phyloP scores from a whole-genome alignment of 2,888 invertebrate genomes.

The Trichacis sp. region DNA sequence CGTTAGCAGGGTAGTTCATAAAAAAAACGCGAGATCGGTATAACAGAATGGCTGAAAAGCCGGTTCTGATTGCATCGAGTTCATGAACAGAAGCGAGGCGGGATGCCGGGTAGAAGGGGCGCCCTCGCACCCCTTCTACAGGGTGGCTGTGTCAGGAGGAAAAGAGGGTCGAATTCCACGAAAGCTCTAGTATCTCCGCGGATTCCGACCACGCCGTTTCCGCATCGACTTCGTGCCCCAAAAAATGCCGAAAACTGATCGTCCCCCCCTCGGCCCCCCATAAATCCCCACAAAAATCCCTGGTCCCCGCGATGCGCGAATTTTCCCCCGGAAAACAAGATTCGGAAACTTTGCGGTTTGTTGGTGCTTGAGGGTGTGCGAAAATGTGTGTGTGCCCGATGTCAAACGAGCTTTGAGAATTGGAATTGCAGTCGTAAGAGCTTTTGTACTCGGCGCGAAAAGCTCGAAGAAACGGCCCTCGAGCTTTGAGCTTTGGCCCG shows the following conservation, averaged over 20 bases:
- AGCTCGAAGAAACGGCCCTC: not conserved
- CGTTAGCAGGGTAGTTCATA: slow-evolving; percentile 30
- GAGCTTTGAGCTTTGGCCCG: slow-evolving; percentile 13
- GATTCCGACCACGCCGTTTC: slow-evolving; percentile 54
- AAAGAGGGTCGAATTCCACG: slow-evolving; percentile 54
- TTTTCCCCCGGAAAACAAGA: no score
- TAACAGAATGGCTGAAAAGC: slow-evolving; percentile 41
- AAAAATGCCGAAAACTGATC: no score
- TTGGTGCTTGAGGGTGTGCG: no score
- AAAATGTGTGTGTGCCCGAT: not conserved
- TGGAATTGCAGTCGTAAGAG: slow-evolving; percentile 4
- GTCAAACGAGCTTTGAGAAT: slow-evolving; percentile 8
- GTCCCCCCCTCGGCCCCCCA: no score
- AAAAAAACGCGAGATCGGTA: slow-evolving; percentile 36
- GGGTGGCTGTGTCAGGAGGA: slow-evolving; percentile 44
- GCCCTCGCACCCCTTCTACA: slow-evolving; percentile 35
- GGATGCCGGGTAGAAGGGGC: slow-evolving; percentile 41
- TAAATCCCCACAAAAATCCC: no score
- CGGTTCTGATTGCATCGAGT: slow-evolving; percentile 44
- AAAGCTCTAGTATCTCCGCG: slow-evolving; percentile 61
- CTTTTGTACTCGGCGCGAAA: slow-evolving; percentile 1
- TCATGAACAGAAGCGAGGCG: slow-evolving; percentile 44
- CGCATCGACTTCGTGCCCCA: slow-evolving; percentile 21
- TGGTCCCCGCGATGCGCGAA: no score
- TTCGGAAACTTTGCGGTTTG: no score